These are phyloP conservation scores for Pyrgus malvae DNA, from an alignment of 2,888 invertebrate genomes.

Conservation along the genomic window DNA sequence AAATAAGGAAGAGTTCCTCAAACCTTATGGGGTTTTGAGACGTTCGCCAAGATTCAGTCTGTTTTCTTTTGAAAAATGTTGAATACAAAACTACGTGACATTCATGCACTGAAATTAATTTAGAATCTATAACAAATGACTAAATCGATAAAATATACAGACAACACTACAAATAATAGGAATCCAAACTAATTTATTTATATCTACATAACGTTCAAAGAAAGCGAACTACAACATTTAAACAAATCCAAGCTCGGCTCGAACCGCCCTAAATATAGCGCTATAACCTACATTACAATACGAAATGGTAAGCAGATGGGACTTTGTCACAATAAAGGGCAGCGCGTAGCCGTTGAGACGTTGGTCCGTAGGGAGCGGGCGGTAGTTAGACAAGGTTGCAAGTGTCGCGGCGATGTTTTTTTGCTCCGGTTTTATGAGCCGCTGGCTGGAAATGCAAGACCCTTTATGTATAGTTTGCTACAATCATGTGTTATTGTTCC, in stretches of 20 bases:
- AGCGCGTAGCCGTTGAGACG: constrained; percentile 45
- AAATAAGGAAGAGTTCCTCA: constrained; percentile 40
- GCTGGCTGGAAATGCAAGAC: constrained; percentile 68
- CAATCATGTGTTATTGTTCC: constrained; percentile 57
- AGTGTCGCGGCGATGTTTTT: constrained; percentile 60
- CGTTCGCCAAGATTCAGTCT: not conserved
- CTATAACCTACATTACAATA: constrained; percentile 54
- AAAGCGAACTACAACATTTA: constrained; percentile 50
- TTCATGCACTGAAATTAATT: no score
- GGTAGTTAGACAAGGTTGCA: constrained; percentile 65
- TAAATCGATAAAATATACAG: not conserved
- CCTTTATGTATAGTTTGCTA: constrained; percentile 41
- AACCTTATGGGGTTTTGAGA: constrained; percentile 31
- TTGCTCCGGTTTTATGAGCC: constrained; percentile 66
- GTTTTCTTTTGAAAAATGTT: no score
- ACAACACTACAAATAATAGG: not conserved
- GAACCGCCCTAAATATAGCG: constrained; percentile 70
- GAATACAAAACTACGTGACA: no score
- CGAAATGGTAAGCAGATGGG: constrained; percentile 47
- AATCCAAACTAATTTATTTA: constrained; percentile 7
- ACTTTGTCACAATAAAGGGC: constrained; percentile 58
- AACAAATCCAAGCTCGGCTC: constrained; percentile 48
- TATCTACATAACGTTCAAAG: constrained; percentile 18
- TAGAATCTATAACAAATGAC: no score
- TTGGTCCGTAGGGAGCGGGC: constrained; percentile 42